Base-by-base conservation (phyloP, 1,140 invertebrate species). In the Drosophila lini region DNA sequence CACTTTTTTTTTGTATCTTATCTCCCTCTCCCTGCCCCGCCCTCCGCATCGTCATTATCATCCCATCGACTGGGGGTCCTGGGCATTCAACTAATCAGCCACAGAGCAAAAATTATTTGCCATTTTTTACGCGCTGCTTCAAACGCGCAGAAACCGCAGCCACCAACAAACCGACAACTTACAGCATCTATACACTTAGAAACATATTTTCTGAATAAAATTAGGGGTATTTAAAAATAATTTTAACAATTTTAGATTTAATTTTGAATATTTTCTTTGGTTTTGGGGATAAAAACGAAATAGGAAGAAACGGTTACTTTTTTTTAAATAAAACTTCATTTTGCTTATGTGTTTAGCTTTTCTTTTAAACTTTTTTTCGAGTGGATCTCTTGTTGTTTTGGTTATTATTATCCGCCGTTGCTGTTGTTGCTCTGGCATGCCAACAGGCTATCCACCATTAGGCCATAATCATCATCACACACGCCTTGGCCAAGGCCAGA, bases 121-220 rank as follows among this genome's bases (percentile, higher is more conserved):
- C 83, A 88, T 88, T 86, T 86, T 86, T 86, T 89, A 88, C 83
- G 84, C 83, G 83, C 80, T 88, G 83, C 83, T 88, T 88, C 83
- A 88, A 88, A 88, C 84, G 83, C 84, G 83, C 83, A 74, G 56
- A 71, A 65, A 63, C 56, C 76, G 41, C 60, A 71, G 32, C 78
- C 74, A 75, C 63, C 56, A 83, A 84, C 73, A 69, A 77, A 67
- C 65, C 64, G 34, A 19, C 45, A 55, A 67, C 47, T 69, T 68
- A 55, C 62, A 64, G 56, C 28, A 38, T 45, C 31, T 1, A 16
- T 67, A 16, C 65, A 69, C 61, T 55, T 0, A 2, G 2, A 9
- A 32, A 67, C 44, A 16, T 16, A 1, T 3, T 31, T 31, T 3
- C 8, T n/a, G 22, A 2, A 8, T 1, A 4, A 1, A 15, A 0